These are phyloP conservation scores for Andrena fulva DNA, from an alignment of 2,888 invertebrate species.

Conservation along the genomic window DNA sequence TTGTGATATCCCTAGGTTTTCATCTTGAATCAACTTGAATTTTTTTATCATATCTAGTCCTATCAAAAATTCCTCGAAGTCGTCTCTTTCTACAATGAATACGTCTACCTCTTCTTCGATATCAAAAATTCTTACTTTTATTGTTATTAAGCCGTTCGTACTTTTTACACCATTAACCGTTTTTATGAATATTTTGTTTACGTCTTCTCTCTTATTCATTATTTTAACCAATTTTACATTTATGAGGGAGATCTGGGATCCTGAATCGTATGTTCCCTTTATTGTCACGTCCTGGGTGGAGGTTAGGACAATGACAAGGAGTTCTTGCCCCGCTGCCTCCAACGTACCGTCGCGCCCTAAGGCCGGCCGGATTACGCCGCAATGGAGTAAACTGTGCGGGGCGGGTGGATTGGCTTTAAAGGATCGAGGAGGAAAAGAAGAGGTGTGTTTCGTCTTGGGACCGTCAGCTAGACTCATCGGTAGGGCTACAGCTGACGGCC, in stretches of 20 bases:
- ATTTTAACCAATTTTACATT: not conserved
- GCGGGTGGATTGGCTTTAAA: too few species aligned
- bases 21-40: not conserved
- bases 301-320: too few species aligned
- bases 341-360: too few species aligned
- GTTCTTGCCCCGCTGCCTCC: too few species aligned
- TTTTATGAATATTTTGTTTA: not conserved
- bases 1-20: not conserved
- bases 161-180: not conserved
- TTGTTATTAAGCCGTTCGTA: too few species aligned
- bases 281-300: too few species aligned
- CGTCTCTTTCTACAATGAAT: conserved; percentile 1
- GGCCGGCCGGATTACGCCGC: too few species aligned
- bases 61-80: conserved; percentile 11
- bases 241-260: conserved; percentile 1
- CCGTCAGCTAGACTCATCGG: too few species aligned
- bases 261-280: conserved; percentile 18
- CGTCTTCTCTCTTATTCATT: not conserved
- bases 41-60: not conserved
- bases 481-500: too few species aligned
- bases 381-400: too few species aligned
- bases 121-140: not conserved
- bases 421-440: too few species aligned
- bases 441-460: too few species aligned
- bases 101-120: not conserved